Evolutionary conservation across 2,113 vertebrate genomes (phyloP).

Genomic region (Rhabdomys dilectus): DNA sequence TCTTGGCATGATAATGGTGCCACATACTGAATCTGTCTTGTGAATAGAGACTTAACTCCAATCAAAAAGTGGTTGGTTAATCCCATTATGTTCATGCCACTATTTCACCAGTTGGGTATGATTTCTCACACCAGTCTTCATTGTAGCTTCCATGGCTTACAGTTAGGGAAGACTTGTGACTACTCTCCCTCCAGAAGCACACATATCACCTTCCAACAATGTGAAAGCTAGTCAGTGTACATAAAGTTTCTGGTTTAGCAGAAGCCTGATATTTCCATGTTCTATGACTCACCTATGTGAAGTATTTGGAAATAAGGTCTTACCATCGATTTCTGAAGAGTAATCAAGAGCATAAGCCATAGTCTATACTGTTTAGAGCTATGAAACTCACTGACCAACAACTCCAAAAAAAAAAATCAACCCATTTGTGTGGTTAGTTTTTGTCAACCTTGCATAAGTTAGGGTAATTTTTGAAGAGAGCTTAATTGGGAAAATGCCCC

Average conservation of each 20-base stretch:
- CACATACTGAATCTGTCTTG: background rate
- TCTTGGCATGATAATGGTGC: background rate
- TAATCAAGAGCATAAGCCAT: background rate
- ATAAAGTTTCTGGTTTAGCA: background rate
- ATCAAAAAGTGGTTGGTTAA: background rate
- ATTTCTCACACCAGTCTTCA: background rate
- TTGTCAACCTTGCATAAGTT: background rate
- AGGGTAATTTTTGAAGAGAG: background rate
- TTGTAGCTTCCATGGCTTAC: background rate
- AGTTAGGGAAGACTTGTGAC: background rate
- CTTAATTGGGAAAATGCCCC: background rate
- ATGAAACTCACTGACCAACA: background rate
- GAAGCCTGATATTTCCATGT: background rate
- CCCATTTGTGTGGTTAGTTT: background rate
- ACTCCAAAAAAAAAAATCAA: background rate
- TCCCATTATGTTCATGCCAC: background rate
- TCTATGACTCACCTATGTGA: background rate
- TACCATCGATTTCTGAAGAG: background rate
- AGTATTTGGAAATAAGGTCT: background rate
- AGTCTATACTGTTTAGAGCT: background rate
- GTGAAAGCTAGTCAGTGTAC: background rate
- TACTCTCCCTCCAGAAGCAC: background rate
- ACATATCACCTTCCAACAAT: background rate
- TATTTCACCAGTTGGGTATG: background rate
- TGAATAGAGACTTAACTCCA: background rate